phyloP scores from a whole-genome alignment of 2,113 vertebrate species.

The Galbula dea region DNA sequence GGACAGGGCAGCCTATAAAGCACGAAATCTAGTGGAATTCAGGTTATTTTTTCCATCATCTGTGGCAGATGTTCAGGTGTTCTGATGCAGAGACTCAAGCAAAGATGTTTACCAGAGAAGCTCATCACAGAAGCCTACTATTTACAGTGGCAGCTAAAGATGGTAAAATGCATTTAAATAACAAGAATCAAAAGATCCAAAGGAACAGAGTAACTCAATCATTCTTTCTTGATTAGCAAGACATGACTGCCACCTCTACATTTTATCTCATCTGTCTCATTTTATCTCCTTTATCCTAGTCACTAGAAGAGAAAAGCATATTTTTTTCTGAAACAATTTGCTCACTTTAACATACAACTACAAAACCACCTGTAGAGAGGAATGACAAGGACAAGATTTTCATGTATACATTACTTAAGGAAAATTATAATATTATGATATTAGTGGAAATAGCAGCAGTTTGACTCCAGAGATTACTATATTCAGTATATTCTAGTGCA shows the following conservation, averaged over 20 bases:
- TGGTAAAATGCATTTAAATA: background rate
- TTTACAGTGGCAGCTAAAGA: background rate
- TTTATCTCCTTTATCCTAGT: background rate
- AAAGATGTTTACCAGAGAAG: slow-evolving; percentile 19
- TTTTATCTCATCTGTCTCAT: slow-evolving; percentile 5
- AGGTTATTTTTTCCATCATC: slow-evolving; percentile 39
- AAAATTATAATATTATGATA: background rate
- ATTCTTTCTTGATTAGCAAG: slow-evolving; percentile 1
- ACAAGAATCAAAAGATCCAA: slow-evolving; percentile 11
- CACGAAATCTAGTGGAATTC: slow-evolving; percentile 23
- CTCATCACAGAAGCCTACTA: background rate
- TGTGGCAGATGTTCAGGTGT: slow-evolving; percentile 29
- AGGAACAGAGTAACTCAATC: slow-evolving; percentile 27
- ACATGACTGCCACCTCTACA: background rate
- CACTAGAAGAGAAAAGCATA: background rate
- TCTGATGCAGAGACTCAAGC: slow-evolving; percentile 8
- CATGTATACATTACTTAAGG: slow-evolving; percentile 9
- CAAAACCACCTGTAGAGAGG: slow-evolving; percentile 7
- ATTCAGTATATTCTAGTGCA: slow-evolving; percentile 20
- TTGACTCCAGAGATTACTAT: slow-evolving; percentile 28
- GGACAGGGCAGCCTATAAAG: background rate
- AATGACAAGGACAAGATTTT: slow-evolving; percentile 18
- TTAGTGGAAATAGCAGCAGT: slow-evolving; percentile 28
- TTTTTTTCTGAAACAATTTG: slow-evolving; percentile 41
- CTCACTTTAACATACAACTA: background rate